Evolutionary conservation across 1,140 invertebrate species (phyloP), one percentile per base, ranked within the genome.

Genomic region (Lucilia sericata): DNA sequence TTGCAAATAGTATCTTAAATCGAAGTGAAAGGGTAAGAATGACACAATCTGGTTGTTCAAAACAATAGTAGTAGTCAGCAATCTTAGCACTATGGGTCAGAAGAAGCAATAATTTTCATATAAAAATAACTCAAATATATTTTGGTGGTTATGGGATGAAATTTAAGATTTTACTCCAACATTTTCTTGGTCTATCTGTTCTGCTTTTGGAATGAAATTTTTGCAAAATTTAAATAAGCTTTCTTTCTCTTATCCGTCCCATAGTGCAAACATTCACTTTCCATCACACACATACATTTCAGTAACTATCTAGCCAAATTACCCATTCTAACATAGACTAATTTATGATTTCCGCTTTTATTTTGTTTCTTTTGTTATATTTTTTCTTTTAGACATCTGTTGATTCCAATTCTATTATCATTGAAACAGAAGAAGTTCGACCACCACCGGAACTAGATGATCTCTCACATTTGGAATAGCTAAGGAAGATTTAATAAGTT

Each of bases 401-500:
- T 84, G 89, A 90, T 85, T 86, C 85, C 81, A 89, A 85, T 86
- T 88, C 89, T 19, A 85, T 90, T 83, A 90, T 90, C 76, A 90
- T 90, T 86, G 89, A 90, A 85, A 89, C 89, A 83, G 89, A 90
- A 86, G 86, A 89, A 47, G 86, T 89, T 65, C 88, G 89, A 60
- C 85, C 85, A 36, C 88, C 89, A 81, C 89, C 89, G 55, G 88
- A 88, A 83, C 86, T 86, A 84, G 89, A 90, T 85, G 89, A 90
- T 86, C 86, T 90, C 74, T 88, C 89, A 51, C 89, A 90, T 86
- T 86, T 90, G 88, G 89, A 90, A 70, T 70, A 70, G 65, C 65
- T 9, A 70, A 70, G 10, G 19, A 70, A 70, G 65, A 8, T 25
- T 0, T 25, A 70, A 70, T 70, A 25, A 19, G 9, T 1, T 70